Evolutionary conservation across 1,140 invertebrate genomes (phyloP).

Genomic region (Rhizoglyphus robini): DNA sequence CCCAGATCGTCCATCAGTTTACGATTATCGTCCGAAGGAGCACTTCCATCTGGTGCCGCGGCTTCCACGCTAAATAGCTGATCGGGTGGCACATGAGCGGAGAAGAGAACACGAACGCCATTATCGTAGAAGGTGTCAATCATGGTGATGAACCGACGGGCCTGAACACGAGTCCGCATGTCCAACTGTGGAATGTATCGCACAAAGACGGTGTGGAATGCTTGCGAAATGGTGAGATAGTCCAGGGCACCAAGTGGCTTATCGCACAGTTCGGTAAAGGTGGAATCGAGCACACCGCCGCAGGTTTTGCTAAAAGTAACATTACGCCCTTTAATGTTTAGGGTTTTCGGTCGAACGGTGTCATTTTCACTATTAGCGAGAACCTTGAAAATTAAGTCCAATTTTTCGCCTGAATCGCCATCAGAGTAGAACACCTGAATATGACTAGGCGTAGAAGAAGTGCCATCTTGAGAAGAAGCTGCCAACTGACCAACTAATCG

Average conservation of each 20-base stretch:
- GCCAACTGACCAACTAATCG: slow-evolving; percentile 38
- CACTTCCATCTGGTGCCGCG: slow-evolving; percentile 33
- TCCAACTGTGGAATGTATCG: slow-evolving; percentile 72
- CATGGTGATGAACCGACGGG: slow-evolving; percentile 85
- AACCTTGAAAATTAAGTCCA: slow-evolving; percentile 76
- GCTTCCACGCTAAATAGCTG: slow-evolving; percentile 53
- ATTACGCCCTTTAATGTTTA: slow-evolving; percentile 74
- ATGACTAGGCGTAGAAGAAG: too few species aligned
- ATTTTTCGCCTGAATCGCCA: slow-evolving; percentile 46
- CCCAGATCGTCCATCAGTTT: slow-evolving; percentile 86
- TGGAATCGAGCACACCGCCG: slow-evolving; percentile 74
- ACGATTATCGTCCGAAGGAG: slow-evolving; percentile 51
- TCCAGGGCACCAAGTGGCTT: slow-evolving; percentile 80
- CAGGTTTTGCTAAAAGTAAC: slow-evolving; percentile 77
- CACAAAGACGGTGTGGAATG: slow-evolving; percentile 88
- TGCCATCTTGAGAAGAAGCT: too few species aligned
- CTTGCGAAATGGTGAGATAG: slow-evolving; percentile 76
- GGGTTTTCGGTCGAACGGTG: slow-evolving; percentile 58
- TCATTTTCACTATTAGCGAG: slow-evolving; percentile 80
- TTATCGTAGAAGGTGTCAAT: slow-evolving; percentile 97
- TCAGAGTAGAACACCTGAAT: too few species aligned
- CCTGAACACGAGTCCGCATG: slow-evolving; percentile 58
- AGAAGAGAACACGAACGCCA: slow-evolving; percentile 63
- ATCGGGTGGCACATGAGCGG: slow-evolving; percentile 55
- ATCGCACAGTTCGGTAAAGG: slow-evolving; percentile 79